Base-by-base conservation (phyloP, 2,113 vertebrate species). In the Vireo altiloquus region DNA sequence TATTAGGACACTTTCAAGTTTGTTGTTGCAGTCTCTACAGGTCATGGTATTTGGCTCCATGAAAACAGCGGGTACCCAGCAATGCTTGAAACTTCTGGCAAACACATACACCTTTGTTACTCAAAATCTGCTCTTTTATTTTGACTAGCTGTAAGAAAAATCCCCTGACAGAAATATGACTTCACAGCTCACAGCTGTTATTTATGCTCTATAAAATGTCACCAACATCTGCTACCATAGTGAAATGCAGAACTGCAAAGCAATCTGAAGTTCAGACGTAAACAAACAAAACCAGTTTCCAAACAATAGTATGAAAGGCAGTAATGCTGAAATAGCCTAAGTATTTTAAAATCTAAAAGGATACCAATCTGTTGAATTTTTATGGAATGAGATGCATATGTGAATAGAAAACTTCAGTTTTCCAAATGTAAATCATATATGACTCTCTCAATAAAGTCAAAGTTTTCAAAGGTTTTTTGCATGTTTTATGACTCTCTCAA, bases 121-220 rank as follows among this genome's bases (percentile, higher is more conserved):
- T 92, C 76, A 82, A 42, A 47, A 80, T 59, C 47, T 74, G 72
- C 76, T 89, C 76, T 92, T 89, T 87, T 78, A 49, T 28, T 86
- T 74, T 90, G 57, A 85, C 23, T 70, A 86, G 75, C 39, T 81
- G 76, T 47, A 93, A 77, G 80, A 93, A 80, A 47, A 44, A 86
- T 89, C 42, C 69, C 54, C 50, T 80, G 47, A 69, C 71, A 86
- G 79, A 89, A 93, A 89, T 46, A 86, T 11, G 56, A 80, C 69
- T 94, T 90, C 71, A 39, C 21, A 90, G 44, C 39, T 90, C 56
- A 86, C 82, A 94, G 92, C 54, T 94, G 92, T 89, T 97, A 95
- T 83, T 95, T 94, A 89, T 63, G 68, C 35, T 90, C 71, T 59
- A 33, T 77, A 81, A 88, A 90, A 83, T 92, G 89, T 87, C 71